These are phyloP conservation scores for Drosophila mojavensis DNA, from an alignment of 1,140 invertebrate species.

Conservation along the genomic window DNA sequence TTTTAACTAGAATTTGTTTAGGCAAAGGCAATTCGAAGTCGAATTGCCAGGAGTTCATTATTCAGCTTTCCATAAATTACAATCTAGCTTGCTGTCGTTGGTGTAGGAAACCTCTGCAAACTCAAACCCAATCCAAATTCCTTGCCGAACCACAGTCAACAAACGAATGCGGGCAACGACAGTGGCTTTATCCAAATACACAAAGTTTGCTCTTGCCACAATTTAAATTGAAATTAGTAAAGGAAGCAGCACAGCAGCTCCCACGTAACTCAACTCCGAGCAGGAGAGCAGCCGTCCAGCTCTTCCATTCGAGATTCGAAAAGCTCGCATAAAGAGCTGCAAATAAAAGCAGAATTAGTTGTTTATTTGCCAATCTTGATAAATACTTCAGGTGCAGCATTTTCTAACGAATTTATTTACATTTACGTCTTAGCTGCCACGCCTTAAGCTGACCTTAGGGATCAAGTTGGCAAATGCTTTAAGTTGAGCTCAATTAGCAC, in stretches of 20 bases:
- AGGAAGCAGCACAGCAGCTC: neutral
- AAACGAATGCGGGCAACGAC: slow-evolving; percentile 47
- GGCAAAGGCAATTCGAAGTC: neutral
- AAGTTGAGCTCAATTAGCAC: slow-evolving; percentile 41
- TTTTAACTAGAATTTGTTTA: neutral
- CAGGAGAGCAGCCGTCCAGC: neutral
- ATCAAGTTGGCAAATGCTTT: slow-evolving; percentile 21
- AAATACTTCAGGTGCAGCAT: slow-evolving; percentile 37
- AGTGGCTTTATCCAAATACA: slow-evolving; percentile 49
- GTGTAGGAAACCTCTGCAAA: neutral
- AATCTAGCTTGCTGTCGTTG: slow-evolving; percentile 16
- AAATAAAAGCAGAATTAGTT: slow-evolving; percentile 30
- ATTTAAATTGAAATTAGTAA: slow-evolving; percentile 61
- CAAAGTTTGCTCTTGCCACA: slow-evolving; percentile 25
- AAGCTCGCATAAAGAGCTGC: neutral
- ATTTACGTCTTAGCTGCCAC: too few relatives aligned
- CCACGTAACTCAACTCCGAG: neutral
- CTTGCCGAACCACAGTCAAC: slow-evolving; percentile 57
- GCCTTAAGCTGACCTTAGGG: too few relatives aligned
- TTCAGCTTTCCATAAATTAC: slow-evolving; percentile 1
- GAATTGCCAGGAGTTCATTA: neutral
- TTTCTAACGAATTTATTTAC: slow-evolving; percentile 35
- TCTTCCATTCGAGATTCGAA: neutral
- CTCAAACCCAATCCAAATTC: slow-evolving; percentile 6
- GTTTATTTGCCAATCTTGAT: slow-evolving; percentile 49